Conservation (phyloP, 2,113 vertebrate genomes). For the Semnornis frantzii region DNA sequence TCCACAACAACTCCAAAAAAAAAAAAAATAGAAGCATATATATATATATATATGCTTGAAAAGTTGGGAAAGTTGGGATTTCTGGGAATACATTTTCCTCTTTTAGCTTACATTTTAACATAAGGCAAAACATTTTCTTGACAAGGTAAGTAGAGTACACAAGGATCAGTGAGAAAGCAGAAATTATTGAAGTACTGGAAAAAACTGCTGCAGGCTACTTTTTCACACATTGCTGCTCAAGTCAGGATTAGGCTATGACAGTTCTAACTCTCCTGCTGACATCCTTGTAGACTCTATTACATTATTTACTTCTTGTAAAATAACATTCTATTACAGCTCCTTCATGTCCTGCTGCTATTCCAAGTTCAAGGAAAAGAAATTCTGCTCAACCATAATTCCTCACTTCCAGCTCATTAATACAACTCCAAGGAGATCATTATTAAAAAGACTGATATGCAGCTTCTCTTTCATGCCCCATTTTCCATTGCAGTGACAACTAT, state of each 20-base stretch:
- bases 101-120: constrained; percentile 57
- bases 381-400: constrained; percentile 57
- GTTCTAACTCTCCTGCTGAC: constrained; percentile 76
- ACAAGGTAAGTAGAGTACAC: constrained; percentile 64
- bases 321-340: constrained; percentile 76
- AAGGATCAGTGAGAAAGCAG: constrained; percentile 65
- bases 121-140: constrained; percentile 65
- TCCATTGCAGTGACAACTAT: constrained; percentile 30
- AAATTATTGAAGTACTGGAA: constrained; percentile 71
- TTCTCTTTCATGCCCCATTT: constrained; percentile 66
- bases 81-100: constrained; percentile 44
- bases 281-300: constrained; percentile 76
- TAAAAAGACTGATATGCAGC: constrained; percentile 49
- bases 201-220: constrained; percentile 72
- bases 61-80: constrained; percentile 46
- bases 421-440: constrained; percentile 61
- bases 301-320: constrained; percentile 80
- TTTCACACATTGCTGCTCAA: constrained; percentile 76
- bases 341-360: constrained; percentile 73
- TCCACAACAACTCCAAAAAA: neutral
- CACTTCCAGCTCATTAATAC: constrained; percentile 52
- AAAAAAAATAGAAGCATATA: constrained; percentile 25
- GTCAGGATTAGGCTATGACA: constrained; percentile 73
- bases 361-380: constrained; percentile 70
- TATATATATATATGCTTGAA: neutral